Base-by-base conservation (phyloP, 2,888 invertebrate species). In the Notocelia uddmanniana region DNA sequence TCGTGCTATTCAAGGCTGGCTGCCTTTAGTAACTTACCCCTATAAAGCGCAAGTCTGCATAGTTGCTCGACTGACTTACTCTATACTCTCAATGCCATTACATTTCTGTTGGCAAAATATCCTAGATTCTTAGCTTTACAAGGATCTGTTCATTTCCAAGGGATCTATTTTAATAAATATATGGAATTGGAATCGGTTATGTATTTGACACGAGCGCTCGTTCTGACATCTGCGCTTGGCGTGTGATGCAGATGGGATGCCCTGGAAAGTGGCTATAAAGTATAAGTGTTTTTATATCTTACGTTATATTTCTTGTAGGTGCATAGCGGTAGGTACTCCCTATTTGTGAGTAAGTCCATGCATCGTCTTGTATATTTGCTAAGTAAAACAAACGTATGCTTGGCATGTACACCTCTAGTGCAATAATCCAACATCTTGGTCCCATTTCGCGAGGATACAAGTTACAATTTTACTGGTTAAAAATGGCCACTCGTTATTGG, bases 31-130 rank as follows among this genome's bases (percentile, higher is more conserved):
- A 59, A 59, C 59, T 59, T 59, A n/a, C 15, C 21, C 59, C 15
- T 23, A 41, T 59, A 13, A 59, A 37, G 41, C 58, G 19, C 34
- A 11, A 58, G 34, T 19, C 58, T 58, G 58, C 37, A 37, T 59
- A 59, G 37, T 59, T 59, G 15, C 41, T 21, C 23, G n/a, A 59
- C 37, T 41, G 59, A 41, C 41, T 58, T 37, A 37, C 19, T 34
- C 19, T 34, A 19, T 34, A 19, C 15, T 58, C 37, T 15, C 37
- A 5, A 19, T 37, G 11, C 19, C 58, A 58, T 58, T 41, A 21
- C 19, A 59, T 59, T 59, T 31, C 19, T 59, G 3, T 13, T 59
- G 1, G 41, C 26, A 54, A 21, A 54, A 21, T 54, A 54, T 54
- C 45, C n/a, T 45, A 45, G 6, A 45, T 45, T 45, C 45, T n/a